Percentiles rank a stretch among this genome's conserved stretches.
Evolutionary conservation across 2,797 vertebrate species (phyloP).

Genomic region (Paratrypauchen microcephalus): DNA sequence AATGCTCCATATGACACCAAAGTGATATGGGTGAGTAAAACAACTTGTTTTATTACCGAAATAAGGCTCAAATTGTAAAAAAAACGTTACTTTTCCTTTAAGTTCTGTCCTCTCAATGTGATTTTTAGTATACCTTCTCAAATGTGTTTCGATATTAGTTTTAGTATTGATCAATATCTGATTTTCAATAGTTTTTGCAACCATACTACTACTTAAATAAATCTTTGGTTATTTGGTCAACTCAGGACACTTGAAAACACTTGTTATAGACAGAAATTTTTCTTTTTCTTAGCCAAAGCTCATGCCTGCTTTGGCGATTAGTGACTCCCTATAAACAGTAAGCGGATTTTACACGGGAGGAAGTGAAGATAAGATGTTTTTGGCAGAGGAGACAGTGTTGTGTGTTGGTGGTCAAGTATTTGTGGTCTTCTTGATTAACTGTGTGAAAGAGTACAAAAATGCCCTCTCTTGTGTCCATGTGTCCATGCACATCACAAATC

Average conservation of each 20-base stretch:
- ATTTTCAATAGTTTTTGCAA: too few relatives aligned
- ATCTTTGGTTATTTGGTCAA: neutral
- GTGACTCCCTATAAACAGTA: neutral
- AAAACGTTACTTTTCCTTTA: too few relatives aligned
- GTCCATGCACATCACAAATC: too few relatives aligned
- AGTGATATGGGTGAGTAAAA: too few relatives aligned
- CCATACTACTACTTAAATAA: neutral
- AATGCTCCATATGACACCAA: too few relatives aligned
- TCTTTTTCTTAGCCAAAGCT: neutral
- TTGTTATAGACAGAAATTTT: neutral
- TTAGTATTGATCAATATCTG: too few relatives aligned
- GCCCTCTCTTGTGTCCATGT: constrained; percentile 18
- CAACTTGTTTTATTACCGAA: too few relatives aligned
- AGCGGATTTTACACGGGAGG: neutral
- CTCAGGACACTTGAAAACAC: neutral
- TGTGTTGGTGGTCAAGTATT: constrained; percentile 13
- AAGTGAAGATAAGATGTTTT: constrained; percentile 1
- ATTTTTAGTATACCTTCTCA: neutral
- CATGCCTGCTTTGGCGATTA: neutral
- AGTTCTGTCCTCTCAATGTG: too few relatives aligned
- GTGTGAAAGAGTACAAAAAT: constrained; percentile 12
- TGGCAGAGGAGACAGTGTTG: neutral
- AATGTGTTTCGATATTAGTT: too few relatives aligned
- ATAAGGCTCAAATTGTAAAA: too few relatives aligned
- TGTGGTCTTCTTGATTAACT: constrained; percentile 7